Conservation (phyloP, 1,140 invertebrate genomes). For the Fopius arisanus region DNA sequence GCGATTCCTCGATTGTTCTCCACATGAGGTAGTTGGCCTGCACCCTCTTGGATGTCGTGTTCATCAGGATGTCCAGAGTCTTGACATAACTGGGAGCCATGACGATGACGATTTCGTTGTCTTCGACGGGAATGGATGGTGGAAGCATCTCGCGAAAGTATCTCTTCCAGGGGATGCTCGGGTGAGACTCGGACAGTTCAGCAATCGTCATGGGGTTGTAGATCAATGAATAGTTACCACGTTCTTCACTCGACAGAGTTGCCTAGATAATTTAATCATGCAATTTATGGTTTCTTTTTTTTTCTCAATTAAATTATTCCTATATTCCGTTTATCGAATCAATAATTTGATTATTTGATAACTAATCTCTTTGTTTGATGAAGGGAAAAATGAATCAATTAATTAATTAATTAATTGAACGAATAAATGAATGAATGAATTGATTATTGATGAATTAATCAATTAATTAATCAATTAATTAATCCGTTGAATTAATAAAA, state of each 20-base stretch:
- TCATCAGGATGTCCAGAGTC: conserved; percentile 66
- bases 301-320: too few species aligned
- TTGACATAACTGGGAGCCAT: conserved; percentile 71
- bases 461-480: too few species aligned
- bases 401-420: too few species aligned
- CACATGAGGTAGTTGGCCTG: conserved; percentile 85
- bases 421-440: too few species aligned
- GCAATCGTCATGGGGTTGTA: conserved; percentile 89
- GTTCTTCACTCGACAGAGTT: conserved; percentile 87
- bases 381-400: too few species aligned
- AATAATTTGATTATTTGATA: too few species aligned
- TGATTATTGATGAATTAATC: too few species aligned
- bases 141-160: conserved; percentile 83
- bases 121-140: conserved; percentile 67
- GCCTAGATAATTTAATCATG: conserved; percentile 68
- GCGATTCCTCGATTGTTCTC: conserved; percentile 76
- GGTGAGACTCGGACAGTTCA: conserved; percentile 77
- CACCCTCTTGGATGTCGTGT: conserved; percentile 68
- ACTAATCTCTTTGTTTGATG: too few species aligned
- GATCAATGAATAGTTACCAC: conserved; percentile 87
- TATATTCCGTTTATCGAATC: too few species aligned
- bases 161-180: conserved; percentile 79
- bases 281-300: too few species aligned
- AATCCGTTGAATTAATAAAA: too few species aligned
- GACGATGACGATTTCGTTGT: conserved; percentile 81